These are phyloP conservation scores for Antechinus flavipes DNA, from an alignment of 2,113 vertebrate species.

Conservation along the genomic window DNA sequence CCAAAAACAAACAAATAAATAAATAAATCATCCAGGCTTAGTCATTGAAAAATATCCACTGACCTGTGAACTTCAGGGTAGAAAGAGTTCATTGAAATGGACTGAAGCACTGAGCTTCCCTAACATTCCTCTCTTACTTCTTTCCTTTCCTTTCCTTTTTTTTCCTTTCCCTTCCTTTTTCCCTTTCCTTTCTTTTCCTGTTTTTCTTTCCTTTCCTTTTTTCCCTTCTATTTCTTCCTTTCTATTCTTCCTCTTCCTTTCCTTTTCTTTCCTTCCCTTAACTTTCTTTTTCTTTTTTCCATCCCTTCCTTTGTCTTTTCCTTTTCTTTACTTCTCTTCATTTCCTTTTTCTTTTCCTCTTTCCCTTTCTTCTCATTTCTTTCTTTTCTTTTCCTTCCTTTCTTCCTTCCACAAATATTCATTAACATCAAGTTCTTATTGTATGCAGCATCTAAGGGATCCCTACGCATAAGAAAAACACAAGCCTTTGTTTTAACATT, in stretches of 20 bases:
- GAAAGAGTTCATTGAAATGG: background rate
- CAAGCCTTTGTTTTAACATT: background rate
- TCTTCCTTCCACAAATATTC: background rate
- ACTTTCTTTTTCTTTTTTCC: no score
- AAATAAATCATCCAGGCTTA: background rate
- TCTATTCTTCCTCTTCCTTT: no score
- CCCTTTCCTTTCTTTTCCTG: no score
- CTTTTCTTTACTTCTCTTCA: background rate
- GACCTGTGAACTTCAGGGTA: background rate
- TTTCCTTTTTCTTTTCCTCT: background rate
- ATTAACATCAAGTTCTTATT: background rate
- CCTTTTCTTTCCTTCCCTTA: no score
- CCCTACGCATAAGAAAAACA: background rate
- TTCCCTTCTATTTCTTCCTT: no score
- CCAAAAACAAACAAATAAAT: background rate
- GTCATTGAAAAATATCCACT: background rate
- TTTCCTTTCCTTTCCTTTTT: background rate
- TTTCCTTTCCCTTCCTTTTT: no score
- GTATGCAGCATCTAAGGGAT: background rate
- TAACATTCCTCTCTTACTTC: no score
- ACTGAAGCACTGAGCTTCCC: background rate
- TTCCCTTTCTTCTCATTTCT: background rate
- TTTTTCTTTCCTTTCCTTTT: no score
- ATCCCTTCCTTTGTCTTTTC: no score
- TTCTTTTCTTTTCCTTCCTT: background rate